Base-by-base conservation (phyloP, 2,113 vertebrate genomes). In the Aptenodytes patagonicus region DNA sequence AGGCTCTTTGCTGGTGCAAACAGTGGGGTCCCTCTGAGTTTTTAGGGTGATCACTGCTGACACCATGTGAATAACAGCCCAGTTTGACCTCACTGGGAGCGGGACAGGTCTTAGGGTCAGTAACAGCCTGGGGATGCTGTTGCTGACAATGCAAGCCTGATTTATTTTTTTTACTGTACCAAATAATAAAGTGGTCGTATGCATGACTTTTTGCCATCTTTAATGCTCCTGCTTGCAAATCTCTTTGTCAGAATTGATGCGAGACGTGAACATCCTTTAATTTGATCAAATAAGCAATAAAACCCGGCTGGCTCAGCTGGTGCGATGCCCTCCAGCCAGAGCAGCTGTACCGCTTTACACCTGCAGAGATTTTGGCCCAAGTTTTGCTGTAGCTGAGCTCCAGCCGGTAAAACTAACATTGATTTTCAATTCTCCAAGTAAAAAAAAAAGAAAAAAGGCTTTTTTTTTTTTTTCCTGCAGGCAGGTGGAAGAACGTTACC, bases 361-460 rank as follows among this genome's bases (percentile, higher is more conserved):
- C 75, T 85, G 85, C 3, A 3, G 66, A 79, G 52, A 76, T 72
- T 96, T 90, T 90, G 70, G 70, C 62, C 47, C 66, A 91, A 22
- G 62, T 54, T 95, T 94, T 97, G 57, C 51, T 82, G 25, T 20
- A 91, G 78, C 84, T 89, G 78, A 89, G 49, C 18, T 90, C 15
- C 16, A 83, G 28, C 47, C 36, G 84, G 26, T 47, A 84, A 75
- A 97, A 62, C 84, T 22, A 46, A 91, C 72, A 96, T 72, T 68
- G 86, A 94, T 97, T 98, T 97, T 93, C 68, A 60, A 57, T 96
- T 96, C 69, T 85, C 38, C 55, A 55, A 94, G 49, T 73, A 21
- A 68, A 85, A 83, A 95, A 86, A 83, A 84, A 75, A 86, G 19
- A 42, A 42, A 65, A 93, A 64, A 71, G 58, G 18, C 49, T 91